Conservation (phyloP, 2,888 invertebrate genomes). For the Calliopum simillimum region DNA sequence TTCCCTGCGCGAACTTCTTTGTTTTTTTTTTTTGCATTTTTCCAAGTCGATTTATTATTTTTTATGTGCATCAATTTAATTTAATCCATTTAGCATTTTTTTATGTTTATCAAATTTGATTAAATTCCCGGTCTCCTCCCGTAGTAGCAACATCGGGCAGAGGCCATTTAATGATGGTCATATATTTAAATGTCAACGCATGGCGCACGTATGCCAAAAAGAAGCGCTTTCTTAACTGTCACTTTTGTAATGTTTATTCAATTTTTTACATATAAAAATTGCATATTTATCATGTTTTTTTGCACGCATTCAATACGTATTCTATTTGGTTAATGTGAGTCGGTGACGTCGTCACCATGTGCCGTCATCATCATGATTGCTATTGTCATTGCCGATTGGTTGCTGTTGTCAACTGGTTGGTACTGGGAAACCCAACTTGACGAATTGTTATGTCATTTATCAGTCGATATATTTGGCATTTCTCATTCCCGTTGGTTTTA, state of each 20-base stretch:
- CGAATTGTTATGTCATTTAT: conserved; percentile 55
- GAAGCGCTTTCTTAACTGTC: conserved; percentile 9
- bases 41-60: conserved; percentile 28
- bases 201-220: conserved; percentile 31
- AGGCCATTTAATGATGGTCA: conserved; percentile 36
- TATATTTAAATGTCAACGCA: conserved; percentile 59
- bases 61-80: conserved; percentile 24
- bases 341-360: not conserved
- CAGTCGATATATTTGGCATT: conserved; percentile 37
- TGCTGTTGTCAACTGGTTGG: conserved; percentile 16
- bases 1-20: not conserved
- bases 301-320: conserved; percentile 8
- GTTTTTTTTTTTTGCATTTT: conserved; percentile 5
- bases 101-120: conserved; percentile 61
- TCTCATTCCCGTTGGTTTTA: not conserved
- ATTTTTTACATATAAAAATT: conserved; percentile 38
- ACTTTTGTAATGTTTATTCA: conserved; percentile 34
- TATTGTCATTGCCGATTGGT: not conserved
- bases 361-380: not conserved
- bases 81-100: conserved; percentile 34
- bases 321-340: conserved; percentile 1
- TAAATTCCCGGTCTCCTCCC: conserved; percentile 49
- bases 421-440: conserved; percentile 51
- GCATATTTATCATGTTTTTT: conserved; percentile 41
- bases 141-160: conserved; percentile 2